phyloP scores from a whole-genome alignment of 2,888 invertebrate genomes.

The Stenodera caucasica region DNA sequence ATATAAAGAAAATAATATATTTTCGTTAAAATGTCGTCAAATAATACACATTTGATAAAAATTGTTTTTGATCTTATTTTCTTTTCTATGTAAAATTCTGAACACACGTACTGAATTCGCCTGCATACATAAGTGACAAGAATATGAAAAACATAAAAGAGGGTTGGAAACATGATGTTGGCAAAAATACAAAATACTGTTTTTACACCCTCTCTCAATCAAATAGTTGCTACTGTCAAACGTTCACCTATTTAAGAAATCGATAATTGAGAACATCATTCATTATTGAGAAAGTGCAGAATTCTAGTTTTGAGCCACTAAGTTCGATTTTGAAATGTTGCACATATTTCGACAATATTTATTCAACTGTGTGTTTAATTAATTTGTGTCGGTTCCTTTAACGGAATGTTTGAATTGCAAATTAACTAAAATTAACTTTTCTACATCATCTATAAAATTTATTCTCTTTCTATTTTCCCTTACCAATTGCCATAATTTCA shows the following conservation, averaged over 20 bases:
- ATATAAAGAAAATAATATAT: slow-evolving; percentile 30
- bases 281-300: too few relatives aligned
- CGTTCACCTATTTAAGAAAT: too few relatives aligned
- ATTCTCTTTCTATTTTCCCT: neutral
- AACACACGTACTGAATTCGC: slow-evolving; percentile 44
- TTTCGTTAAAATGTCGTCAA: slow-evolving; percentile 41
- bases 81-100: slow-evolving; percentile 45
- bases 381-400: neutral
- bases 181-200: slow-evolving; percentile 2
- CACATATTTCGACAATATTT: too few relatives aligned
- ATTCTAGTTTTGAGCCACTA: too few relatives aligned
- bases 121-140: slow-evolving; percentile 40
- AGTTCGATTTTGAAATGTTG: too few relatives aligned
- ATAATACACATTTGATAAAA: slow-evolving; percentile 41
- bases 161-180: slow-evolving; percentile 14
- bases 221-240: neutral
- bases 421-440: neutral
- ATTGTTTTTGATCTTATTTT: slow-evolving; percentile 50
- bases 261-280: too few relatives aligned
- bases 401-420: slow-evolving; percentile 3
- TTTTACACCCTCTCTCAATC: too few relatives aligned
- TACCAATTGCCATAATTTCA: neutral
- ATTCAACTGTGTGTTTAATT: neutral
- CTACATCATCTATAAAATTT: neutral
- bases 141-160: slow-evolving; percentile 37